Evolutionary conservation across 1,140 invertebrate genomes (phyloP).

Genomic region (Drosophila tropicalis): DNA sequence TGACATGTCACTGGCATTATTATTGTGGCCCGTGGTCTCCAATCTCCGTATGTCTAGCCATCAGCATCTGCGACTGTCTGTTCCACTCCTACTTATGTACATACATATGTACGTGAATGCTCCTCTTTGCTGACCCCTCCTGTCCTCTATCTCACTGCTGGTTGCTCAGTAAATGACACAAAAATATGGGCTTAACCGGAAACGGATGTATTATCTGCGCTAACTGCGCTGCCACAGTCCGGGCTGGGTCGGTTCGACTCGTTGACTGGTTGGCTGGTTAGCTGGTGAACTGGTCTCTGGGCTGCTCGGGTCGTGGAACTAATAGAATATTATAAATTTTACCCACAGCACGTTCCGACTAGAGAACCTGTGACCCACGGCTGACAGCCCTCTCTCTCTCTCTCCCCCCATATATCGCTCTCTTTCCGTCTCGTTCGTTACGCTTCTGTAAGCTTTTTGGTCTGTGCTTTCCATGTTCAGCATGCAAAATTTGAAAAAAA

Average conservation of each 20-base stretch:
- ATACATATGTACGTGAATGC: background rate
- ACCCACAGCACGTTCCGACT: conserved; percentile 38
- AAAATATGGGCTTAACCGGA: conserved; percentile 83
- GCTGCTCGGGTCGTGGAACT: conserved; percentile 73
- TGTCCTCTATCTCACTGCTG: background rate
- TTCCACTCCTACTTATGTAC: conserved; percentile 54
- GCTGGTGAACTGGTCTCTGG: conserved; percentile 34
- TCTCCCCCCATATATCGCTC: conserved; percentile 34
- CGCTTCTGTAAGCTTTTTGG: conserved; percentile 76
- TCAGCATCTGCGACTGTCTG: conserved; percentile 76
- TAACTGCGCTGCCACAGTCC: conserved; percentile 74
- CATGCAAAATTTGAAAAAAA: conserved; percentile 54
- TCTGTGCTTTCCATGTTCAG: conserved; percentile 68
- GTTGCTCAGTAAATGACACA: conserved; percentile 70
- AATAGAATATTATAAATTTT: conserved; percentile 82
- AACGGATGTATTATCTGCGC: conserved; percentile 83
- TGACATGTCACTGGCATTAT: conserved; percentile 66
- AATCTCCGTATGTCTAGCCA: conserved; percentile 45
- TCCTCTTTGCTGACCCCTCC: conserved; percentile 12
- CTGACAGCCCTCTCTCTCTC: conserved; percentile 47
- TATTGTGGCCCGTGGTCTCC: conserved; percentile 30
- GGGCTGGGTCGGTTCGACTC: conserved; percentile 40
- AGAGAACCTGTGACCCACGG: conserved; percentile 74
- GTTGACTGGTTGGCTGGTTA: conserved; percentile 24
- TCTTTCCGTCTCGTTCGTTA: conserved; percentile 55